These are phyloP conservation scores for Aldrovandia affinis DNA, from an alignment of 2,797 vertebrate genomes.

Conservation along the genomic window DNA sequence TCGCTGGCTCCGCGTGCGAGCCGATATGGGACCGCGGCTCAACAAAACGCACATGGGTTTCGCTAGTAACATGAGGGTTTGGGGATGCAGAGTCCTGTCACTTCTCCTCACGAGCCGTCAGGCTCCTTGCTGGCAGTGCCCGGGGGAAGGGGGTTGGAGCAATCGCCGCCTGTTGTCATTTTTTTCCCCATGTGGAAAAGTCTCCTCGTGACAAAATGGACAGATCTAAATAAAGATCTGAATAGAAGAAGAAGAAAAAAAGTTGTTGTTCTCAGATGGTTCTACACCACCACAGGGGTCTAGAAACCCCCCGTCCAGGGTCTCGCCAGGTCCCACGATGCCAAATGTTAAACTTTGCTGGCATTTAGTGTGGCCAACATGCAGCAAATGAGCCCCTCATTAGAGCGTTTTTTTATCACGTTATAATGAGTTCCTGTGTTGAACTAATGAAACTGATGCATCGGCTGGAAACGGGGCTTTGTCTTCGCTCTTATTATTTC, in stretches of 20 bases:
- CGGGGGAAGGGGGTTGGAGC: not conserved
- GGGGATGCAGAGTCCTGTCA: not conserved
- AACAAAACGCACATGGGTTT: not conserved
- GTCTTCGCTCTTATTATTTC: constrained; percentile 5
- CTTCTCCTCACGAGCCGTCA: not conserved
- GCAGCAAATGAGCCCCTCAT: constrained; percentile 66
- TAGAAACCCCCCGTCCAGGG: constrained; percentile 31
- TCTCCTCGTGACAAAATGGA: not conserved
- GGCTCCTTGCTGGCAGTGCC: not conserved
- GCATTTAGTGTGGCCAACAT: constrained; percentile 52
- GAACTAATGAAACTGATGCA: constrained; percentile 44
- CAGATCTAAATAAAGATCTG: not conserved
- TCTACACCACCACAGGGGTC: not conserved
- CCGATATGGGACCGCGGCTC: not conserved
- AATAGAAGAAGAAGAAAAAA: not conserved
- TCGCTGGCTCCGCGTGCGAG: not conserved
- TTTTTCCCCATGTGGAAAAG: not conserved
- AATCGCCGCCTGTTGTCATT: too few relatives aligned
- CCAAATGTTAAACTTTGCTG: constrained; percentile 55
- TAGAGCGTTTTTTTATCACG: constrained; percentile 61
- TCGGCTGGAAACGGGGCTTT: not conserved
- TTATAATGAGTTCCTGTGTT: constrained; percentile 56
- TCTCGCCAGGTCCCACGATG: constrained; percentile 44
- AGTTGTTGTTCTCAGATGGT: not conserved
- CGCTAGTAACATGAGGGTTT: not conserved